A percentile compares a stretch with the other conserved stretches of the same genome.
These are phyloP conservation scores for Elaphurus davidianus DNA, from an alignment of 2,113 vertebrate species.

Conservation along the genomic window DNA sequence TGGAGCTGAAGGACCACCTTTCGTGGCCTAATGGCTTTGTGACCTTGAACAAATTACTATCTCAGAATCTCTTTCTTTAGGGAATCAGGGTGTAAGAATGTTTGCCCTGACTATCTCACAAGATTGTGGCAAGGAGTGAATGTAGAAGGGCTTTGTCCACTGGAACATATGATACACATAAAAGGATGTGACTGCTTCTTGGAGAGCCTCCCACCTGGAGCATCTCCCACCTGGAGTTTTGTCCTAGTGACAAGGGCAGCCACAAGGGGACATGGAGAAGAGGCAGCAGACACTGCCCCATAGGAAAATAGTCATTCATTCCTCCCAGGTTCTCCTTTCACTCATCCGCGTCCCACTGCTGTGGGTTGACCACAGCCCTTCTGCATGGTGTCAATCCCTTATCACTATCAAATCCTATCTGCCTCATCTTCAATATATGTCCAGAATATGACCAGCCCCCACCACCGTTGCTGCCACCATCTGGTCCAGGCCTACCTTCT, in stretches of 20 bases:
- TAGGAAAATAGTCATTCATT: background rate
- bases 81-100: background rate
- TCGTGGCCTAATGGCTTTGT: background rate
- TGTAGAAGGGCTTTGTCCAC: no score
- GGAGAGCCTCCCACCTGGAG: background rate
- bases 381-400: background rate
- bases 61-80: background rate
- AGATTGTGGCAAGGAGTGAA: background rate
- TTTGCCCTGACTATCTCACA: background rate
- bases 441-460: background rate
- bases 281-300: background rate
- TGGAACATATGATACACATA: background rate
- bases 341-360: background rate
- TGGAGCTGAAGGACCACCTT: background rate
- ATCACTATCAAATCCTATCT: background rate
- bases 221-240: background rate
- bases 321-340: background rate
- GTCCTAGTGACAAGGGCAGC: background rate
- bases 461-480: fast-evolving
- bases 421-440: background rate
- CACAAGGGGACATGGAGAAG: fast-evolving
- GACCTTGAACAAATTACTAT: background rate
- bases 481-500: background rate
- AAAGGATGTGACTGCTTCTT: background rate
- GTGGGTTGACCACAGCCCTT: background rate